Evolutionary conservation across 2,113 vertebrate species (phyloP), one percentile per base, ranked within the genome.

Genomic region (Equus przewalskii): DNA sequence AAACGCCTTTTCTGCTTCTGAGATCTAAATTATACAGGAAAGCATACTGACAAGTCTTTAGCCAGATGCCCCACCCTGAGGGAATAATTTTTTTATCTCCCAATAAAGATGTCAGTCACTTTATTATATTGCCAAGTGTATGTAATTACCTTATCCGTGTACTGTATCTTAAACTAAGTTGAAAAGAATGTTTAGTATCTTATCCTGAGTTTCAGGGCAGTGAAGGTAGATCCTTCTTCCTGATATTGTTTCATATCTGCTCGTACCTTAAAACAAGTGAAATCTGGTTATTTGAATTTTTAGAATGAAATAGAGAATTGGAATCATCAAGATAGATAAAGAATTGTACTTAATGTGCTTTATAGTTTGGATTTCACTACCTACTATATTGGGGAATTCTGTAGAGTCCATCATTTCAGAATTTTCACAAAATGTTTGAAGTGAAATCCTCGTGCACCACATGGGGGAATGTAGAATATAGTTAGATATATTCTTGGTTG

Each of bases 201-300:
- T 69, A 36, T 72, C 21, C 6, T 86, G 81, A 46, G 76, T 67
- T 84, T 96, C 69, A 54, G 46, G 19, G 62, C 24, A 33, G 15
- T 76, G 36, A 69, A 85, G 49, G 7, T 62, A 80, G n/a, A 51
- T 46, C 24, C 44, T 64, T 94, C 75, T 82, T 26, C 62, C 54
- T 67, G 51, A 54, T 79, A 88, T 30, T 78, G 41, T 26, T 21
- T 65, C 22, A 33, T n/a, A 49, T 64, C 30, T 89, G 44, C 56
- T 49, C 58, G 36, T 58, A 69, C 51, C 89, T 96, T 85, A 46
- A 72, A 90, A 95, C 30, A 72, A 82, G 33, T 56, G 80, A 91
- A 91, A 73, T 11, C 30, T 75, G 62, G 7, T 72, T 76, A 36
- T 95, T 82, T 93, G 75, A 81, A 64, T n/a, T 62, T 73, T 65